Evolutionary conservation across 2,797 vertebrate species (phyloP), one percentile per base, ranked within the genome.

Genomic region (Taenioides sp.): DNA sequence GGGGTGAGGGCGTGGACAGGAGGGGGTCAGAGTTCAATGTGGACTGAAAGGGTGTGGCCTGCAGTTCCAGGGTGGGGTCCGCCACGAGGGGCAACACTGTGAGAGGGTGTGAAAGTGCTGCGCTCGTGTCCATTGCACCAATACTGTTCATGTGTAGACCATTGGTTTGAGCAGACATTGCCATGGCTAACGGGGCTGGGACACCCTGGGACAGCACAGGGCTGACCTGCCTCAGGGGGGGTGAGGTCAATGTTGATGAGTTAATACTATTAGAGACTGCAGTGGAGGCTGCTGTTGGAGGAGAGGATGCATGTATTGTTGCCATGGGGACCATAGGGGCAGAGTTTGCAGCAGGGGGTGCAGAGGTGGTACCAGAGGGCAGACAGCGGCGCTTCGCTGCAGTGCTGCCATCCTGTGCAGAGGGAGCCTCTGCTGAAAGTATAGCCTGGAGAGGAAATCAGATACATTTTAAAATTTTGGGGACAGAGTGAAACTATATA

Each of bases 321-420:
- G 83, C 74, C 82, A 74, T 76, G 58, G 73, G 65, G 60, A 67
- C 57, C 18, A 73, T 52, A 14, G 78, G 20, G 1, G 47, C 20
- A 4, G 65, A 7, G 47, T 47, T 14, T 52, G 65, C 4, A 10
- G 47, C 25, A 5, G 18, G 17, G 3, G 9, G 28, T 31, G 27
- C 27, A 0, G n/a, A 31, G 43, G 74, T 69, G 4, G 82, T 52
- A 25, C 22, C 37, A 25, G 83, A 69, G 0, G 92, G 84, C 74
- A 97, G 91, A 49, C 96, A 87, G 0, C 94, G 95, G 14, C 96
- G 91, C 72, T 92, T 92, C 28, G 88, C 88, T 70, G 91, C 93
- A 82, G 94, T 92, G 10, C 79, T 95, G 75, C 94, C 96, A 0
- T 97, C 95, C 34, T 88, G 91, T 0, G 77, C 75, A 74, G 82